These are phyloP conservation scores for Phataginus tetradactyla DNA, from an alignment of 2,797 vertebrate genomes.

Conservation along the genomic window DNA sequence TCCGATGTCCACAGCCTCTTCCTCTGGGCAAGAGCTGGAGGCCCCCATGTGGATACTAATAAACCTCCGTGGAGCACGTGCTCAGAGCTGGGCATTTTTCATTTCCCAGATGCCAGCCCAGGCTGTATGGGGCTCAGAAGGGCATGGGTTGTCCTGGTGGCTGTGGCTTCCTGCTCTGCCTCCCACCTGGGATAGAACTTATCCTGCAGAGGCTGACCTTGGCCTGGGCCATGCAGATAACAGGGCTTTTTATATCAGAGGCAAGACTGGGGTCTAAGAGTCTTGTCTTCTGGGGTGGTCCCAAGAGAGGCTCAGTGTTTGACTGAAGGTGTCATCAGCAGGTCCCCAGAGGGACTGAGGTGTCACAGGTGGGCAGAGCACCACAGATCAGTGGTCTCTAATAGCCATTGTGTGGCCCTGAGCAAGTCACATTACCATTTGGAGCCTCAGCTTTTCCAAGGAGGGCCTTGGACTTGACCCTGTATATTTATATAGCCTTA, in stretches of 20 bases:
- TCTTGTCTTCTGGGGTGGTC: background rate
- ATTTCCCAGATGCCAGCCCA: rapidly evolving
- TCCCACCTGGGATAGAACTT: background rate
- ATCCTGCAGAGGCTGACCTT: background rate
- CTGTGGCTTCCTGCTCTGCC: background rate
- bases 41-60: background rate
- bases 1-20: background rate
- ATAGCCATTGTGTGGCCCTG: background rate
- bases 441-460: background rate
- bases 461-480: background rate
- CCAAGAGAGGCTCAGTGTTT: background rate
- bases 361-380: background rate
- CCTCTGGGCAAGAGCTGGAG: background rate
- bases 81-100: background rate
- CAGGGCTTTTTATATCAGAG: background rate
- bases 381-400: background rate
- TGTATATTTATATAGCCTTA: background rate
- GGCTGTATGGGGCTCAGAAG: background rate
- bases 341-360: background rate
- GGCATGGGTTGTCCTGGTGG: background rate
- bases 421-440: background rate
- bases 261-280: background rate
- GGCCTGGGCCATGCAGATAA: background rate
- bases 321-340: background rate
- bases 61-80: background rate